These are phyloP conservation scores for Nowickia ferox DNA, from an alignment of 2,888 invertebrate species.

Conservation along the genomic window DNA sequence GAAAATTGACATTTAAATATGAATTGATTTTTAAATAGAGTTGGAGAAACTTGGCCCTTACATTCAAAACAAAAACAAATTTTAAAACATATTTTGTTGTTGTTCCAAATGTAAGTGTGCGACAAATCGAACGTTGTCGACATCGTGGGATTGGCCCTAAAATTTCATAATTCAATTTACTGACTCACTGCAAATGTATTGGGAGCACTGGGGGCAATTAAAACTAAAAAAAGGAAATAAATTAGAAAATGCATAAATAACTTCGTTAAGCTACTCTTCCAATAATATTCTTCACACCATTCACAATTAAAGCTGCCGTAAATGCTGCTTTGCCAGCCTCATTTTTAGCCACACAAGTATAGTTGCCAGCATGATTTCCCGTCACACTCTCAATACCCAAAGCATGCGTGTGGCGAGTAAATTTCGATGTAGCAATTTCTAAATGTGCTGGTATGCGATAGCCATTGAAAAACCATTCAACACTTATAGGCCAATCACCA, in stretches of 20 bases:
- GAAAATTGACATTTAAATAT: too few species aligned
- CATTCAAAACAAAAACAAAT: too few species aligned
- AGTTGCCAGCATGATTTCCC: conserved; percentile 86
- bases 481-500: conserved; percentile 85
- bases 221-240: neutral
- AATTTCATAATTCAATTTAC: too few species aligned
- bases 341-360: conserved; percentile 86
- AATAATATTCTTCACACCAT: conserved; percentile 84
- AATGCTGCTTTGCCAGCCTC: conserved; percentile 84
- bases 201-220: neutral
- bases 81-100: too few species aligned
- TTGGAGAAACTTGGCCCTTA: too few species aligned
- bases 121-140: too few species aligned
- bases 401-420: conserved; percentile 78
- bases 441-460: conserved; percentile 85
- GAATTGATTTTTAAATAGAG: too few species aligned
- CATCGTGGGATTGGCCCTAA: too few species aligned
- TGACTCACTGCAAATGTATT: neutral
- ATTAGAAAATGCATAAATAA: neutral
- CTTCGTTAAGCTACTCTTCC: neutral
- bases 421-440: conserved; percentile 82
- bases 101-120: too few species aligned
- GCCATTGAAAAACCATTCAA: conserved; percentile 85
- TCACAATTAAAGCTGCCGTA: conserved; percentile 85
- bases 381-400: conserved; percentile 85